Conservation (phyloP, 2,113 vertebrate genomes). For the Oceanodroma tethys region DNA sequence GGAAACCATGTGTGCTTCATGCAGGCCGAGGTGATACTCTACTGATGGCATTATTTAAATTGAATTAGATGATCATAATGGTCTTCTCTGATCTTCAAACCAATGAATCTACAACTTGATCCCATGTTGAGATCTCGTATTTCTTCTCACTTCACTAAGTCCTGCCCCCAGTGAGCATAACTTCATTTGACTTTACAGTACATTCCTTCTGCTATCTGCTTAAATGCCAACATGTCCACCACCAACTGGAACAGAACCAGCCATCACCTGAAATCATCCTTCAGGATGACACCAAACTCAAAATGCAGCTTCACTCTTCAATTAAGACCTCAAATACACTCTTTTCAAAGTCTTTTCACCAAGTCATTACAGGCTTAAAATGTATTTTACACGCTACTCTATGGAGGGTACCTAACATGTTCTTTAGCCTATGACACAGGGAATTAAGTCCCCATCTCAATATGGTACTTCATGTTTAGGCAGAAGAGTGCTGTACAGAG, state of each 20-base stretch:
- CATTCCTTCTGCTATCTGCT: neutral
- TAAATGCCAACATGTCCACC: neutral
- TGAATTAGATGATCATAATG: neutral
- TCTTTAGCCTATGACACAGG: neutral
- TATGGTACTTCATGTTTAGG: neutral
- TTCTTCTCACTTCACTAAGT: neutral
- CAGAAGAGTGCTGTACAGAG: neutral
- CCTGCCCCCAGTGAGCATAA: neutral
- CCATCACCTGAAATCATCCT: neutral
- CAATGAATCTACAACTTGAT: neutral
- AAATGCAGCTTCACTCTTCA: neutral
- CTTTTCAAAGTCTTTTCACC: neutral
- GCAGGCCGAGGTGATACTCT: neutral
- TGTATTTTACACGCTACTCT: neutral
- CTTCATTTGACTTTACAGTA: neutral
- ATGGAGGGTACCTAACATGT: neutral
- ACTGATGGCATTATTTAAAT: neutral
- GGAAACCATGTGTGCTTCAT: fast-evolving
- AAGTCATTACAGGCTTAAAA: neutral
- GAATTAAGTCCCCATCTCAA: neutral
- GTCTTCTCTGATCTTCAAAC: neutral
- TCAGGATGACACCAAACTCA: neutral
- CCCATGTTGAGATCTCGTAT: fast-evolving
- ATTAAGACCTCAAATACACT: neutral
- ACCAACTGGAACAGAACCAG: neutral